Percentiles rank a stretch among this genome's conserved stretches.
phyloP scores from a whole-genome alignment of 2,113 vertebrate genomes.

The Grammomys dolichurus region DNA sequence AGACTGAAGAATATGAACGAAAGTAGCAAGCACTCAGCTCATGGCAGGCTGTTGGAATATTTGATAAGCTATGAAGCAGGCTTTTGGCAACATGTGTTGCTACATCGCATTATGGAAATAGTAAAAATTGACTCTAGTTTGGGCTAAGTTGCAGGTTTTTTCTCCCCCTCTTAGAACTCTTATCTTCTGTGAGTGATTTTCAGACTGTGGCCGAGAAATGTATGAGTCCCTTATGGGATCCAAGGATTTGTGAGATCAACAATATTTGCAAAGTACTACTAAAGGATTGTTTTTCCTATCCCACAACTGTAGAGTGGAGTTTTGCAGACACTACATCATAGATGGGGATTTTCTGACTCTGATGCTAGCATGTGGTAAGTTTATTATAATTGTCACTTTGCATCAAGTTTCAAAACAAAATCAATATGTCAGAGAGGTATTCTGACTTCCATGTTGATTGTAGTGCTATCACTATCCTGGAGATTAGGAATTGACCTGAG shows the following conservation, averaged over 20 bases:
- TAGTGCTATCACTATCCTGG: rapidly evolving
- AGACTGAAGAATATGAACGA: background rate
- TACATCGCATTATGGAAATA: background rate
- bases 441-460: background rate
- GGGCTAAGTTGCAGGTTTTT: background rate
- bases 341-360: background rate
- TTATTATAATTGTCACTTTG: background rate
- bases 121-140: background rate
- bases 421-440: background rate
- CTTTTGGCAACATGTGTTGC: background rate
- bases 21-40: background rate
- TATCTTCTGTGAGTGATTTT: background rate
- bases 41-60: background rate
- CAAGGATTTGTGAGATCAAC: background rate
- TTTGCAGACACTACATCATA: background rate
- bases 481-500: background rate
- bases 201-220: background rate
- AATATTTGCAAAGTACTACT: background rate
- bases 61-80: background rate
- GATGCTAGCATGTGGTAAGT: background rate
- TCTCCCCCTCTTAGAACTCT: background rate
- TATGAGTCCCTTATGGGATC: background rate
- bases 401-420: background rate
- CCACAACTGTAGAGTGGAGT: background rate
- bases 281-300: background rate